Base-by-base conservation (phyloP, 2,113 vertebrate genomes). In the Gadus macrocephalus region DNA sequence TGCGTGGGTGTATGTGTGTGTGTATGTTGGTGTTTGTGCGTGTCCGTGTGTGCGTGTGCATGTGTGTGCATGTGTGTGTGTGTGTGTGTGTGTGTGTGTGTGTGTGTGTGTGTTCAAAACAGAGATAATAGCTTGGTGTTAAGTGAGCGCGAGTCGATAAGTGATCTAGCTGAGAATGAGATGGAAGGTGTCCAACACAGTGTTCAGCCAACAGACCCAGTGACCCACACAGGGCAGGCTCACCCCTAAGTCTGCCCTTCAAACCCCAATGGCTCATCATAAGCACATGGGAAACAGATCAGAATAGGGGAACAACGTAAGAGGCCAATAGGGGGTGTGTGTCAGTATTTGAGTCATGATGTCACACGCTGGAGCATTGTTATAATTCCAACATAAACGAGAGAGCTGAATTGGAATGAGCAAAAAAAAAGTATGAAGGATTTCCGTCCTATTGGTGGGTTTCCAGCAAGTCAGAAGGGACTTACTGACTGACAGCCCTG, bases 141-240 rank as follows among this genome's bases (percentile, higher is more conserved):
- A 70, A 72, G 78, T 58, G 64, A 64, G 60, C 59, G 5, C 4
- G 25, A 87, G 84, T 89, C 86, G 64, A 90, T 90, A 87, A 83
- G 77, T 75, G 86, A 89, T 87, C 83, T 76, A 59, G 65, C 73
- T 15, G 76, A 72, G 68, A 76, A 74, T 66, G 74, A 76, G 71
- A 60, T 68, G 49, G 59, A 53, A 67, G 73, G 65, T 20, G 3
- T 66, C 72, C 61, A 64, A 58, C 59, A 38, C 12, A 53, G 68
- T 74, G 77, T 25, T 12, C 42, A 12, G 42, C 42, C 8, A 49
- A 49, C 6, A 49, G 42, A 49, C 42, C 8, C 42, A 14, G 42
- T 49, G 8, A 49, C 42, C 42, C 42, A 49, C 42, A 49, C 42
- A 49, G 8, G 11, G 42, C 42, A 49, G 42, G 4, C 31, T 49